These are phyloP conservation scores for Hypsibius dujardini DNA, from an alignment of 1,140 invertebrate species.

Conservation along the genomic window DNA sequence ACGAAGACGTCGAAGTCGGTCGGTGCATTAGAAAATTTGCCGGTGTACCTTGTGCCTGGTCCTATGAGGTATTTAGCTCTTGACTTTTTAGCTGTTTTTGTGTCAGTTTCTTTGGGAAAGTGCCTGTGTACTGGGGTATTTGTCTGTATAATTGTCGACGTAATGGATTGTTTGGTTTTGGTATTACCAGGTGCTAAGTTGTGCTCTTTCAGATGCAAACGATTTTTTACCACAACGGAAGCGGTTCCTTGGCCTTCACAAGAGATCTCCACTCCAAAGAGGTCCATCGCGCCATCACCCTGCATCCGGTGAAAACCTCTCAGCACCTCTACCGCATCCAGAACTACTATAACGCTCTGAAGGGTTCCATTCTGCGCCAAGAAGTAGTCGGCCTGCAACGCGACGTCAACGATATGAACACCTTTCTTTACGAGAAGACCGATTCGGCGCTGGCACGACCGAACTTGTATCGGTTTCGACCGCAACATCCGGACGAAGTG, in stretches of 20 bases:
- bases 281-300: conserved; percentile 75
- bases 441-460: conserved; percentile 36
- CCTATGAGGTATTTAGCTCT: conserved; percentile 60
- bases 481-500: conserved; percentile 47
- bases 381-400: conserved; percentile 29
- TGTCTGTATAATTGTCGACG: too few species aligned
- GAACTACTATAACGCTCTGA: conserved; percentile 33
- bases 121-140: too few species aligned
- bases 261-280: conserved; percentile 66
- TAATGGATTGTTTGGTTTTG: too few species aligned
- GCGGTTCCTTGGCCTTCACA: conserved; percentile 64
- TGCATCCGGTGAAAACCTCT: conserved; percentile 86
- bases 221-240: conserved; percentile 87
- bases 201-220: conserved; percentile 99
- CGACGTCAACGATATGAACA: conserved; percentile 29
- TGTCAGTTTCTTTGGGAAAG: too few species aligned
- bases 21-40: conserved; percentile 82
- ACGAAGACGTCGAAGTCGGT: conserved; percentile 96
- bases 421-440: conserved; percentile 39
- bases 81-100: too few species aligned
- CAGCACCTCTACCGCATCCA: conserved; percentile 72
- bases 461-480: conserved; percentile 48
- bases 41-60: conserved; percentile 91
- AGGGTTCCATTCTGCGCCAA: conserved; percentile 32
- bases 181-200: too few species aligned